Evolutionary conservation across 2,797 vertebrate genomes (phyloP), one percentile per base, ranked within the genome.

Genomic region (Acipenser transmontanus): DNA sequence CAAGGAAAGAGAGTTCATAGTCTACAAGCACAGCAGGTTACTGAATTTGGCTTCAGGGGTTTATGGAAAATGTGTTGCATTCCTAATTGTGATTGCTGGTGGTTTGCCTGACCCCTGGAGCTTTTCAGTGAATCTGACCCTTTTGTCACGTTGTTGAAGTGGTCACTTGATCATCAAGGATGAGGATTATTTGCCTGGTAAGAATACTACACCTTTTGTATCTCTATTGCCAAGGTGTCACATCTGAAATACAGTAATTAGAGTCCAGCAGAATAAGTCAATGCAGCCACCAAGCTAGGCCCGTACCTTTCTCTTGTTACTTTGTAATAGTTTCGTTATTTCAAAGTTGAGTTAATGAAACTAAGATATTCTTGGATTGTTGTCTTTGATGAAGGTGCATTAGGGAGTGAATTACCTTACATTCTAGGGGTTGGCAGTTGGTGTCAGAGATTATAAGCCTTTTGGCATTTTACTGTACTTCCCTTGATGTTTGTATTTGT

Each of bases 41-140:
- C 85, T 85, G 81, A 66, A 52, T 82, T 72, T 89, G 88, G 89
- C 90, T 89, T 87, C 87, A 79, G 90, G 90, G 88, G 87, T 89
- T 91, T 88, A 87, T 91, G 90, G 88, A 89, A 91, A 91, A 92
- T 91, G 88, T 89, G 85, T 88, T 80, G 87, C 84, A 90, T 88
- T 84, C 84, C 88, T 89, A 91, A 92, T 91, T 75, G 67, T 71
- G 69, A 72, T 76, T 69, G 73, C 76, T 81, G 77, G 74, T 75
- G 73, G 70, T 67, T 66, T 72, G 73, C 79, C 71, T 78, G 76
- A 76, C 81, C 84, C 82, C 84, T 77, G n/a, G 77, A 81, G 85
- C 73, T 76, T 79, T 82, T 85, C 85, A 86, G 79, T 84, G 83
- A 84, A 79, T 74, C 74, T 66, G 80, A 81, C 66, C 62, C 50